phyloP scores from a whole-genome alignment of 2,113 vertebrate species.

The Nycticorax nycticorax region DNA sequence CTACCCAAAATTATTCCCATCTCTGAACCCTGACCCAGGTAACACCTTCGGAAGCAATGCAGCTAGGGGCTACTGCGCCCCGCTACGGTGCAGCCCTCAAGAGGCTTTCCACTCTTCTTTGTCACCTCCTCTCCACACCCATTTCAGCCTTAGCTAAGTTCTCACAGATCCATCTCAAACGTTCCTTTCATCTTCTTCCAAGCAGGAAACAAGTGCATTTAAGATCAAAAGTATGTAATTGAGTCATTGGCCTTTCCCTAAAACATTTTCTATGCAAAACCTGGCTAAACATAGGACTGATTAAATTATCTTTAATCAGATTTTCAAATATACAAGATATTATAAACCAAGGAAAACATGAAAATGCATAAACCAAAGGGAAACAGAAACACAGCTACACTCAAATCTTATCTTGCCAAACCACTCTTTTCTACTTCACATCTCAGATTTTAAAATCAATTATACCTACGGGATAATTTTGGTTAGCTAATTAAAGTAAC shows the following conservation, averaged over 20 bases:
- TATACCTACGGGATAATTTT: neutral
- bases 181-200: constrained; percentile 36
- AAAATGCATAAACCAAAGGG: neutral
- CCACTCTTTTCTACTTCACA: neutral
- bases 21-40: neutral
- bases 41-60: neutral
- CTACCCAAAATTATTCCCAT: neutral
- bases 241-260: neutral
- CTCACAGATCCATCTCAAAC: constrained; percentile 38
- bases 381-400: neutral
- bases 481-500: neutral
- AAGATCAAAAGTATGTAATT: neutral
- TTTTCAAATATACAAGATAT: constrained; percentile 40
- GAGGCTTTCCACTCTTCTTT: neutral
- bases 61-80: neutral
- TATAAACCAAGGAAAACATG: neutral
- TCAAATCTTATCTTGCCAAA: neutral
- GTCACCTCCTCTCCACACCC: neutral
- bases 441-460: neutral
- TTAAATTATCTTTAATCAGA: constrained; percentile 44
- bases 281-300: constrained; percentile 49
- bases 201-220: constrained; percentile 35
- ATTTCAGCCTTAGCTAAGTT: neutral
- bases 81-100: fast-evolving
- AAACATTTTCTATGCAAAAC: constrained; percentile 44